A percentile compares a stretch with the other conserved stretches of the same genome.
These are phyloP conservation scores for Tympanuchus pallidicinctus DNA, from an alignment of 2,113 vertebrate genomes.

Conservation along the genomic window DNA sequence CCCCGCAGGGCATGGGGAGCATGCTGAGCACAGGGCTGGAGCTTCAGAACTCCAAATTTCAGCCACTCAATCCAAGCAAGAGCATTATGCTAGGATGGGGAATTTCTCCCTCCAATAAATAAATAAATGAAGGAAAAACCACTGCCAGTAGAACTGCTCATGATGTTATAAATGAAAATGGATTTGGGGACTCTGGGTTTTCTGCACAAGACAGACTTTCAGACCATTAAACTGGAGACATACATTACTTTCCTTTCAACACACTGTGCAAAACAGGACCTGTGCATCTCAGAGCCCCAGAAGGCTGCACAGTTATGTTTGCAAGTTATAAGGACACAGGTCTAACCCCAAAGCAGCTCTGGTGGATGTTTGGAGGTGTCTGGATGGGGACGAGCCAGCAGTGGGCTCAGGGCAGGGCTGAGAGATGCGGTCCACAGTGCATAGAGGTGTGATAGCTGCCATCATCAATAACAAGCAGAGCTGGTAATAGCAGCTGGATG, in stretches of 20 bases:
- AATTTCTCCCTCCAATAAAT: slow-evolving; percentile 62
- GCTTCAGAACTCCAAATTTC: neutral
- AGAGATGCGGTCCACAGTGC: neutral
- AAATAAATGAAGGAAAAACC: slow-evolving; percentile 44
- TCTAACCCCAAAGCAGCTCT: neutral
- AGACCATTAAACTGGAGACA: slow-evolving; percentile 31
- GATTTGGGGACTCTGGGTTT: slow-evolving; percentile 21
- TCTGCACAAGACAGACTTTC: slow-evolving; percentile 30
- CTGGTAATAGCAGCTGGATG: neutral
- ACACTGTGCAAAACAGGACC: neutral
- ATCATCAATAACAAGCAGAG: neutral
- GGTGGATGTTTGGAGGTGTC: neutral
- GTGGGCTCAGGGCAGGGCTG: rapidly evolving
- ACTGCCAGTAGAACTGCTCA: slow-evolving; percentile 59
- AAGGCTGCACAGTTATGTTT: neutral
- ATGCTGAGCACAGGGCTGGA: neutral
- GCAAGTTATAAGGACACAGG: neutral
- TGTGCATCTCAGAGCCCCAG: neutral
- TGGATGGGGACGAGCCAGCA: neutral
- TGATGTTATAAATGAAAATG: slow-evolving; percentile 65
- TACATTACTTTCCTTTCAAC: slow-evolving; percentile 28
- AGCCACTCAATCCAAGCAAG: slow-evolving; percentile 1
- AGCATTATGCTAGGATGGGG: slow-evolving; percentile 33
- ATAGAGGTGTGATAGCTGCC: neutral
- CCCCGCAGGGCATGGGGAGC: rapidly evolving